Conservation (phyloP, 2,888 invertebrate genomes). For the Chromoteleia sp. region DNA sequence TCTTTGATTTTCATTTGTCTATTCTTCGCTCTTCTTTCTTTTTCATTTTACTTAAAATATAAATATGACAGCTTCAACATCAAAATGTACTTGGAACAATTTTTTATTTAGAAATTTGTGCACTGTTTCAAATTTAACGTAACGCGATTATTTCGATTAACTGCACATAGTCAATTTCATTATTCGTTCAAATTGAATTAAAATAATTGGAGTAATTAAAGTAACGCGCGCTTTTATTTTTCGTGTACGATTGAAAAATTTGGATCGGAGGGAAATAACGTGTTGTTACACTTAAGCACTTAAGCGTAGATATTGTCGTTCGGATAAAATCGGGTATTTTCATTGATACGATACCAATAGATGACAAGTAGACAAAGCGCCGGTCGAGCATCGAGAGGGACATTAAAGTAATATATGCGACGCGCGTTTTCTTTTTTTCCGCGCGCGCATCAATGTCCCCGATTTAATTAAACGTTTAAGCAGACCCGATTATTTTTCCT, state of each 20-base stretch:
- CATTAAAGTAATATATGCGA: slow-evolving; percentile 60
- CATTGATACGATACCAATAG: slow-evolving; percentile 60
- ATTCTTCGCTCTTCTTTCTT: too few relatives aligned
- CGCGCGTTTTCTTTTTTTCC: slow-evolving; percentile 14
- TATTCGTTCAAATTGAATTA: too few relatives aligned
- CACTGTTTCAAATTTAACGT: too few relatives aligned
- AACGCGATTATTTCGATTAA: too few relatives aligned
- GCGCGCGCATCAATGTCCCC: slow-evolving; percentile 13
- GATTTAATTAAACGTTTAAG: slow-evolving; percentile 52
- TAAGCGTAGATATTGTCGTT: slow-evolving; percentile 54
- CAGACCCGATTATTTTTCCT: slow-evolving; percentile 24
- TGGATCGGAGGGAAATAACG: slow-evolving; percentile 25
- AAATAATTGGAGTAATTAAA: slow-evolving; percentile 22
- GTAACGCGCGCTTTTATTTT: slow-evolving; percentile 4
- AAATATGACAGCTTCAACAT: too few relatives aligned
- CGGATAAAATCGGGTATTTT: slow-evolving; percentile 55
- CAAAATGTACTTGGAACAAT: too few relatives aligned
- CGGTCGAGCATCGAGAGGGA: slow-evolving; percentile 43
- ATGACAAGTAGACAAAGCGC: slow-evolving; percentile 61
- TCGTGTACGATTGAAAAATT: slow-evolving; percentile 39
- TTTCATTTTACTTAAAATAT: too few relatives aligned
- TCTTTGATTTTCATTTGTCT: too few relatives aligned
- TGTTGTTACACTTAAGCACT: slow-evolving; percentile 56
- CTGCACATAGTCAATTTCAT: too few relatives aligned
- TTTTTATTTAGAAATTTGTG: too few relatives aligned